Evolutionary conservation across 1,140 invertebrate species (phyloP).

Genomic region (Drosophila guanche): DNA sequence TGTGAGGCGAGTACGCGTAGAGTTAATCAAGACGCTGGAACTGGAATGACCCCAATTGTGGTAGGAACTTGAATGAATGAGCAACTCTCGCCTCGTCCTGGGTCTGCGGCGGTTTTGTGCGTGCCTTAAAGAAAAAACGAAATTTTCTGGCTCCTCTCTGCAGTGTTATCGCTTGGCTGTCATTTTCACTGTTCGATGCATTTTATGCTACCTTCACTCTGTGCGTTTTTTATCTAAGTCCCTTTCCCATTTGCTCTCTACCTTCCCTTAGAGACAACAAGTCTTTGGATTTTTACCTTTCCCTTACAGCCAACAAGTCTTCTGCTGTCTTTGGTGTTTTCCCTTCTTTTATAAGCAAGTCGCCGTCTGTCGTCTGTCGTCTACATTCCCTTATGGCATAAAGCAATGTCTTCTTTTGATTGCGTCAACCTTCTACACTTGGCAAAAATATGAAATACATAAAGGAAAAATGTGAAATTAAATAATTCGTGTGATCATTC

Average conservation of each 20-base stretch:
- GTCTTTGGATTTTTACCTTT: constrained; percentile 2
- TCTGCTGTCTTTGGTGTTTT: not conserved
- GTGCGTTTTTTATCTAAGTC: constrained; percentile 11
- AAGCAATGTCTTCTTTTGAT: constrained; percentile 4
- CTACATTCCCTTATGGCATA: not conserved
- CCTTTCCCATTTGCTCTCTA: not conserved
- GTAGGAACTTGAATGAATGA: constrained; percentile 5
- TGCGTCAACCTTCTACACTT: constrained; percentile 5
- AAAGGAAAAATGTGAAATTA: no score
- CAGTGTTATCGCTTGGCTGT: constrained; percentile 21
- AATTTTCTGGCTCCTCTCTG: constrained; percentile 22
- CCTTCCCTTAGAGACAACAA: not conserved
- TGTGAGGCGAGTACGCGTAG: not conserved
- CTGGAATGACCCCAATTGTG: constrained; percentile 23
- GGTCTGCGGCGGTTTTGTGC: not conserved
- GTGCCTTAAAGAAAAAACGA: not conserved
- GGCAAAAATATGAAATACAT: no score
- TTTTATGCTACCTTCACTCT: constrained; percentile 25
- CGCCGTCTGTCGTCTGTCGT: no score
- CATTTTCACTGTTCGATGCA: constrained; percentile 35
- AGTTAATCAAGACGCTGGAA: no score
- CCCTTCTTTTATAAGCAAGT: no score
- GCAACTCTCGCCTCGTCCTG: not conserved
- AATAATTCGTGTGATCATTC: no score
- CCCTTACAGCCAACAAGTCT: not conserved